Percentiles rank a stretch among this genome's conserved stretches.
Evolutionary conservation across 2,113 vertebrate species (phyloP).

Genomic region (Mesocricetus auratus): DNA sequence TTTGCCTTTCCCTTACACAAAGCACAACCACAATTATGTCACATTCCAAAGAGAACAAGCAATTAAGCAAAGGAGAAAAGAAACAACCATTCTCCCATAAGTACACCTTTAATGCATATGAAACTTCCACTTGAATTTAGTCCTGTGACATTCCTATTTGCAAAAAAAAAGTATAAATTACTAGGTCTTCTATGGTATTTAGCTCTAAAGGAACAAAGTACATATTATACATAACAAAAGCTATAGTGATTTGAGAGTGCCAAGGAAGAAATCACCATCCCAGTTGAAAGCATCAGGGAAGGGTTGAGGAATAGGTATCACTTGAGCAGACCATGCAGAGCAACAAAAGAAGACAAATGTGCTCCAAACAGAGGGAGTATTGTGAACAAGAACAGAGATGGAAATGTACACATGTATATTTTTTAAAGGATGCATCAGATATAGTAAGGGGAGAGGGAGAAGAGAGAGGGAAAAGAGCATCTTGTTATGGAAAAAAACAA

Average conservation of each 20-base stretch:
- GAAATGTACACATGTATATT: background rate
- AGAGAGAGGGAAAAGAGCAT: background rate
- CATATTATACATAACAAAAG: background rate
- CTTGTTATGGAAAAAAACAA: background rate
- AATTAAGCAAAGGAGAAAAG: background rate
- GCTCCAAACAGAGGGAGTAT: background rate
- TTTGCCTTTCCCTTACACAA: background rate
- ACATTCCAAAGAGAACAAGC: background rate
- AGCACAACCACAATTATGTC: background rate
- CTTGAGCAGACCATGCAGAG: background rate
- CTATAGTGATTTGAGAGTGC: background rate
- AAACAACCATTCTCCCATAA: background rate
- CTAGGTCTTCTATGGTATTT: background rate
- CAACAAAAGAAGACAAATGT: background rate
- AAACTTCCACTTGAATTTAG: background rate
- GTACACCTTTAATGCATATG: background rate
- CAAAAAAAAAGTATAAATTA: background rate
- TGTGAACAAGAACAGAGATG: background rate
- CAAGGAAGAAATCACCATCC: background rate
- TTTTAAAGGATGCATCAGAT: background rate
- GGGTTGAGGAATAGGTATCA: background rate
- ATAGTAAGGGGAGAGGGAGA: background rate
- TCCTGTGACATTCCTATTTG: background rate
- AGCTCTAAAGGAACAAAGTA: constrained; percentile 24
- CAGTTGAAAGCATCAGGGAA: background rate